Percentiles rank a stretch among this genome's conserved stretches.
phyloP scores from a whole-genome alignment of 1,140 invertebrate species.

The Drosophila trapezifrons region DNA sequence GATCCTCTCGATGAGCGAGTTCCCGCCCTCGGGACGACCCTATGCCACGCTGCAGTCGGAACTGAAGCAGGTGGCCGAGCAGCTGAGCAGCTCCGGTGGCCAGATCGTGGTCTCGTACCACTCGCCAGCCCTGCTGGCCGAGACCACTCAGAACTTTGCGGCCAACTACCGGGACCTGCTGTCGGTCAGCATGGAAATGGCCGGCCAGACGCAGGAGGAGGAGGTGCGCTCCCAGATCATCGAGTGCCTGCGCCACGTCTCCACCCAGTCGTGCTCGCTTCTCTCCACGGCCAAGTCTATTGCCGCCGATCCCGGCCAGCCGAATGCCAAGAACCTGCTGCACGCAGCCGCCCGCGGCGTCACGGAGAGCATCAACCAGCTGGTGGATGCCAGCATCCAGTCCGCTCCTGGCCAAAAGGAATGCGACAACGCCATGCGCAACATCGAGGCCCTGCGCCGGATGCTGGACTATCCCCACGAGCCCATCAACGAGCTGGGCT shows the following conservation, averaged over 20 bases:
- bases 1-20: slow-evolving; percentile 89
- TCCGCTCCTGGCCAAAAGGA: slow-evolving; percentile 97
- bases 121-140: slow-evolving; percentile 89
- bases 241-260: slow-evolving; percentile 93
- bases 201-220: slow-evolving; percentile 90
- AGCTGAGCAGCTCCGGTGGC: slow-evolving; percentile 93
- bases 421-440: slow-evolving; percentile 97
- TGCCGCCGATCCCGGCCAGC: slow-evolving; percentile 93
- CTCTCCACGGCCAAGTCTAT: slow-evolving; percentile 94
- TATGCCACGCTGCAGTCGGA: slow-evolving; percentile 94
- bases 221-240: slow-evolving; percentile 92
- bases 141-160: slow-evolving; percentile 91
- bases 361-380: slow-evolving; percentile 96
- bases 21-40: slow-evolving; percentile 89
- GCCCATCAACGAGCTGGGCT: slow-evolving; percentile 94
- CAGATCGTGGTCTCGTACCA: slow-evolving; percentile 89
- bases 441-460: slow-evolving; percentile 93
- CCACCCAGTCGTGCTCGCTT: slow-evolving; percentile 94
- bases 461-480: slow-evolving; percentile 94
- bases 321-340: slow-evolving; percentile 95
- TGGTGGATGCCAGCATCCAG: slow-evolving; percentile 93
- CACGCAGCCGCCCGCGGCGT: slow-evolving; percentile 93
- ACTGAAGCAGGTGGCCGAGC: slow-evolving; percentile 91
- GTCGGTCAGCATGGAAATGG: slow-evolving; percentile 92
- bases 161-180: slow-evolving; percentile 91